Base-by-base conservation (phyloP, 2,797 vertebrate genomes). In the Phalloptychus januarius region DNA sequence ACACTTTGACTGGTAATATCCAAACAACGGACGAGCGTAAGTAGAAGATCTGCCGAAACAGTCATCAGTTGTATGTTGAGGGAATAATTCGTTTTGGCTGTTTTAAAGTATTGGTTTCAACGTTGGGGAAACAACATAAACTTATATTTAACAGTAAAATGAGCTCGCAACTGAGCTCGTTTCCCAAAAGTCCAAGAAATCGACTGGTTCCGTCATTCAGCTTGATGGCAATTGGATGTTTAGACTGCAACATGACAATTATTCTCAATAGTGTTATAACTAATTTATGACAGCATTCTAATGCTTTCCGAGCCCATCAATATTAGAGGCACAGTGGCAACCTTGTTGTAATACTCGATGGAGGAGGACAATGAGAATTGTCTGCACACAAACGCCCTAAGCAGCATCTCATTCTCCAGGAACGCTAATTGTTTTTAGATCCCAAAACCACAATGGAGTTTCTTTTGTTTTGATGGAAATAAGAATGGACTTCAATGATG, bases 1-100 rank as follows among this genome's bases (percentile, higher is more conserved):
- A 84, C 84, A 79, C 79, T 86, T 75, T 85, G 85, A 89, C 80
- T 79, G 75, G 77, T 79, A 76, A 83, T 81, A 69, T 74, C 78
- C 78, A 83, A 87, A 87, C 79, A 83, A 76, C 70, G 46, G 78
- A 40, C 23, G 58, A 86, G 79, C 38, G 61, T 63, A 71, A 75
- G 71, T 46, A 25, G 8, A 42, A 77, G 3, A 50, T 75, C 63
- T 48, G 56, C 40, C 72, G 38, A n/a, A 54, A 65, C 20, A 80
- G 76, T 31, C 74, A 67, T 54, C 74, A 54, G 61, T 42, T 72
- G 46, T 71, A 67, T 58, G 38, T 69, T 25, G 40, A 63, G 52
- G 23, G 46, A n/a, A 56, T 65, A 70, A 23, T 71, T 31, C 2
- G 52, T 42, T 38, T 48, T 65, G n/a, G 81, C 54, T 76, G 58